Base-by-base conservation (phyloP, 2,888 invertebrate genomes). In the Microctonus aethiopoides region DNA sequence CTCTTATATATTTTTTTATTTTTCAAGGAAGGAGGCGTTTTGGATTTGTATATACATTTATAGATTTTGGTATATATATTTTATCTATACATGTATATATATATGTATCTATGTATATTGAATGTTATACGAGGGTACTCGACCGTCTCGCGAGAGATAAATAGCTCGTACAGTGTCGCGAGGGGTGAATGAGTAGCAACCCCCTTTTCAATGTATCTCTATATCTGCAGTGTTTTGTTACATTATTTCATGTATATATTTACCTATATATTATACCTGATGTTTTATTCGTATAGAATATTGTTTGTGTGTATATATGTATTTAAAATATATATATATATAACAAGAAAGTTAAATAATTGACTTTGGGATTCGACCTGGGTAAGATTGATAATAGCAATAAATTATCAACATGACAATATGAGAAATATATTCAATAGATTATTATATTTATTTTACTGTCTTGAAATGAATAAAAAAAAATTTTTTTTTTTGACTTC, bases 61-160 rank as follows among this genome's bases (percentile, higher is more conserved):
- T n/a, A 24, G 32, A 32, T 20, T 24, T 46, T 20, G 7, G 41
- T 56, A 13, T 29, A 13, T 29, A n/a, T n/a, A n/a, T n/a, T n/a
- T n/a, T n/a, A n/a, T n/a, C n/a, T n/a, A n/a, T n/a, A n/a, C n/a
- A 54, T 64, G 20, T 65, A 41, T 41, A 20, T 65, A 24, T 56
- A 16, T 39, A n/a, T 54, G 16, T 56, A n/a, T 20, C 7, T n/a
- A 46, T 34, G n/a, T 46, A 51, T 46, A 32, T 52, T 56, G 66
- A 13, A 67, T 67, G 52, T 62, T 61, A 54, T 68, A 36, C 51
- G 62, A 62, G 62, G 62, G 46, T 46, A 51, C 29, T 62, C 62
- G 62, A 62, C 62, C 62, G 64, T 69, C 69, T 69, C 64, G 69
- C 60, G 63, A 51, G 64, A 69, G 64, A 69, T 69, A 64, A 69